Percentiles rank a stretch among this genome's conserved stretches.
phyloP scores from a whole-genome alignment of 1,140 invertebrate genomes.

The Hermatobates lingyangjiaoensis region DNA sequence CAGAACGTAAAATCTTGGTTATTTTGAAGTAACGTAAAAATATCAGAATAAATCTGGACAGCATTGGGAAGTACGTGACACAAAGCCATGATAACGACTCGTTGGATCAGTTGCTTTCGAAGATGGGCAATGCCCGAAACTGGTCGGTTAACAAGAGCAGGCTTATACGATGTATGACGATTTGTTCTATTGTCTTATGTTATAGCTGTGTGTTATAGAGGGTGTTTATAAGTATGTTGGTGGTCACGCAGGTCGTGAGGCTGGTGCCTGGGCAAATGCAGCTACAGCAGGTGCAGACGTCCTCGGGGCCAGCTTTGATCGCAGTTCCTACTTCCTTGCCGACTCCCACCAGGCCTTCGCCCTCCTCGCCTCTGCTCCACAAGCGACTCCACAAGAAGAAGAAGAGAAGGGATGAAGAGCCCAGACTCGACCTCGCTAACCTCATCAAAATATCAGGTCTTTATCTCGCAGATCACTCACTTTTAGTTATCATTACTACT shows the following conservation, averaged over 20 bases:
- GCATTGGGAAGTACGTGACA: too few relatives aligned
- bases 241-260: slow-evolving; percentile 18
- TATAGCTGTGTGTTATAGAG: not conserved
- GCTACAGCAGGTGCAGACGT: slow-evolving; percentile 29
- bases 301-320: slow-evolving; percentile 27
- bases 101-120: too few relatives aligned
- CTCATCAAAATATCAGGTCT: slow-evolving; percentile 34
- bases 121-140: too few relatives aligned
- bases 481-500: too few relatives aligned
- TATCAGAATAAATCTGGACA: too few relatives aligned
- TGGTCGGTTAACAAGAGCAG: not conserved
- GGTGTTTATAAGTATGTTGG: not conserved
- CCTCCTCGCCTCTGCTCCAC: slow-evolving; percentile 16
- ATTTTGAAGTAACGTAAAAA: too few relatives aligned
- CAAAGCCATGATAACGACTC: too few relatives aligned
- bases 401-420: slow-evolving; percentile 31
- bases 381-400: slow-evolving; percentile 27
- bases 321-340: slow-evolving; percentile 20
- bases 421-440: slow-evolving; percentile 31
- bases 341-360: slow-evolving; percentile 7
- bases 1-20: too few relatives aligned
- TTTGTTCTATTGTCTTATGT: not conserved
- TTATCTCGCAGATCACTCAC: too few relatives aligned
- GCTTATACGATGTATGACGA: not conserved
- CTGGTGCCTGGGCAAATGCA: slow-evolving; percentile 25